Evolutionary conservation across 2,797 vertebrate genomes (phyloP).

Genomic region (Protosalanx chinensis): DNA sequence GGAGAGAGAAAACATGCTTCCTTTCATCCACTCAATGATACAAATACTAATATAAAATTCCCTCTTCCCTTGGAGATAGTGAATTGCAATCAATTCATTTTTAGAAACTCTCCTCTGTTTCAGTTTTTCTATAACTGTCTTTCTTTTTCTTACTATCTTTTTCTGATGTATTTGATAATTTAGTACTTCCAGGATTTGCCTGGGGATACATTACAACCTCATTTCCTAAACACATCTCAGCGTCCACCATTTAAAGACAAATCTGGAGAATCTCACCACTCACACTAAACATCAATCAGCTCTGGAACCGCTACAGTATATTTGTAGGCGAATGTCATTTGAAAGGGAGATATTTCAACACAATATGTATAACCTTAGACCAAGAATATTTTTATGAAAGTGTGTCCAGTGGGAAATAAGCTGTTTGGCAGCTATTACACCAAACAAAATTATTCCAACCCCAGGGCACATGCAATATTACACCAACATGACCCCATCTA

Average conservation of each 20-base stretch:
- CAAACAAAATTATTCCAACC: conserved; percentile 77
- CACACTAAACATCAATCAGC: conserved; percentile 4
- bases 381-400: conserved; percentile 68
- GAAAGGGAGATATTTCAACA: conserved; percentile 32
- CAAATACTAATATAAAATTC: conserved; percentile 37
- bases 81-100: conserved; percentile 23
- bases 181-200: neutral
- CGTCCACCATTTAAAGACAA: neutral
- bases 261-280: neutral
- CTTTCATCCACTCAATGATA: conserved; percentile 37
- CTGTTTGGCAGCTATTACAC: conserved; percentile 74
- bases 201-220: neutral
- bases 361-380: conserved; percentile 58
- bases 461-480: conserved; percentile 73
- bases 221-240: neutral
- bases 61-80: conserved; percentile 13
- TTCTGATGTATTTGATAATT: neutral
- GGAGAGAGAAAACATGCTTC: conserved; percentile 51
- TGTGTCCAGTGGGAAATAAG: conserved; percentile 75
- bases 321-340: conserved; percentile 37
- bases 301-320: neutral
- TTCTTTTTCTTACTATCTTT: neutral
- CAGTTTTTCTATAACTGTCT: neutral
- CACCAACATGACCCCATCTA: conserved; percentile 66
- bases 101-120: neutral